Conservation (phyloP, 2,888 invertebrate genomes). For the Philereme transversata region DNA sequence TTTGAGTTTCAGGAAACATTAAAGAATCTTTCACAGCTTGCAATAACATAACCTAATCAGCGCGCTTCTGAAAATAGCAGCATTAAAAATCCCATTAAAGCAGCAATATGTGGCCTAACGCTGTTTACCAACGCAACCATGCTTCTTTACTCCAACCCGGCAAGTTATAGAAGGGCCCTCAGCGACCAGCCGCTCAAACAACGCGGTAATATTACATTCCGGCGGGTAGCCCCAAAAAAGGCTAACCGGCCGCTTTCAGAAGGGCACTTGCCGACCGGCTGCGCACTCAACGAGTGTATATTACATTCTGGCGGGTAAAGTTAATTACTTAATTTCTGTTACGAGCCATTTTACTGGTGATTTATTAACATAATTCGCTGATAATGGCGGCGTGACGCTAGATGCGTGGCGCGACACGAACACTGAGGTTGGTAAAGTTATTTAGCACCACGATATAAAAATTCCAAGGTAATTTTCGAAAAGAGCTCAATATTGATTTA, state of each 20-base stretch:
- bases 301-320: conserved; percentile 56
- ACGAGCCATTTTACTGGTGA: conserved; percentile 62
- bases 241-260: conserved; percentile 45
- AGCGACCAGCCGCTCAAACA: conserved; percentile 29
- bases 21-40: too few relatives aligned
- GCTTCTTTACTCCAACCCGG: conserved; percentile 50
- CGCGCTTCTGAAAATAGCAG: conserved; percentile 11
- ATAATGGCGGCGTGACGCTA: conserved; percentile 60
- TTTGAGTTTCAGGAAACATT: too few relatives aligned
- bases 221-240: conserved; percentile 28
- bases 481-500: too few relatives aligned
- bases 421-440: conserved; percentile 25
- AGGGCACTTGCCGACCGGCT: conserved; percentile 39
- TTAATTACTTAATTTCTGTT: conserved; percentile 77
- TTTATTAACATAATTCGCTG: conserved; percentile 72
- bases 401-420: conserved; percentile 32
- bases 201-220: conserved; percentile 32
- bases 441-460: not conserved
- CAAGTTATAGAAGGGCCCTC: conserved; percentile 48
- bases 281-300: conserved; percentile 36
- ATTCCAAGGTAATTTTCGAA: not conserved
- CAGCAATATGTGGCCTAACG: conserved; percentile 42
- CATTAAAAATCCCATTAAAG: conserved; percentile 21
- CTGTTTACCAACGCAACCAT: conserved; percentile 61
- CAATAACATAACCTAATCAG: conserved; percentile 1